A percentile compares a stretch with the other conserved stretches of the same genome.
Conservation (phyloP, 2,113 vertebrate genomes). For the Aythya baeri region DNA sequence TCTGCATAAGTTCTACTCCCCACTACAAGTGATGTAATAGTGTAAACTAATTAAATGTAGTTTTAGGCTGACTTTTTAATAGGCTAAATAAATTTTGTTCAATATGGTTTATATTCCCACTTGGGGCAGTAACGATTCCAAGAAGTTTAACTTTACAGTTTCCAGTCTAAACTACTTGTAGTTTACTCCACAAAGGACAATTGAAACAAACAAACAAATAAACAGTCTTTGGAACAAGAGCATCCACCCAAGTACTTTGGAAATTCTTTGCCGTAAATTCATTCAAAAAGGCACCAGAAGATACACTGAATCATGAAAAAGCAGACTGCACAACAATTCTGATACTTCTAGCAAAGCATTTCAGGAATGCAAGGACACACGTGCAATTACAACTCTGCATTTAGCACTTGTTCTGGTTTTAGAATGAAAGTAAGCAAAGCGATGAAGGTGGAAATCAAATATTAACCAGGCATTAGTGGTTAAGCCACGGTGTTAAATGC, state of each 20-base stretch:
- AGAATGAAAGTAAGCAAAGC: not conserved
- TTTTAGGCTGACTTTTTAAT: constrained; percentile 80
- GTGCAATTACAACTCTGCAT: not conserved
- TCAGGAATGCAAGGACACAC: not conserved
- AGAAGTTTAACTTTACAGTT: constrained; percentile 77
- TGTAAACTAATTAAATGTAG: constrained; percentile 80
- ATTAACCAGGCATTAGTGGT: not conserved
- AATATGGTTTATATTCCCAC: constrained; percentile 81
- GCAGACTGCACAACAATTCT: not conserved
- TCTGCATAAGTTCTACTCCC: constrained; percentile 61
- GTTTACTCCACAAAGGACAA: constrained; percentile 61
- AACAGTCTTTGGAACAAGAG: not conserved
- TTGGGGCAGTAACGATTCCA: constrained; percentile 79
- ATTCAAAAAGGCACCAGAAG: not conserved
- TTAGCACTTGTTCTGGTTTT: not conserved
- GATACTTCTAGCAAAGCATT: not conserved
- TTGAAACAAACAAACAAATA: constrained; percentile 18
- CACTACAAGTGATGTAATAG: constrained; percentile 77
- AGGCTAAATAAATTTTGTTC: constrained; percentile 81
- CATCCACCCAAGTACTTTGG: not conserved
- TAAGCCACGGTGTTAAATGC: not conserved
- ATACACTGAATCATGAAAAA: not conserved
- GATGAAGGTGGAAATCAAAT: not conserved
- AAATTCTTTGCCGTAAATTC: constrained; percentile 6
- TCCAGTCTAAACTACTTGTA: constrained; percentile 71